Evolutionary conservation across 2,888 invertebrate species (phyloP).

Genomic region (Diaphora mendica): DNA sequence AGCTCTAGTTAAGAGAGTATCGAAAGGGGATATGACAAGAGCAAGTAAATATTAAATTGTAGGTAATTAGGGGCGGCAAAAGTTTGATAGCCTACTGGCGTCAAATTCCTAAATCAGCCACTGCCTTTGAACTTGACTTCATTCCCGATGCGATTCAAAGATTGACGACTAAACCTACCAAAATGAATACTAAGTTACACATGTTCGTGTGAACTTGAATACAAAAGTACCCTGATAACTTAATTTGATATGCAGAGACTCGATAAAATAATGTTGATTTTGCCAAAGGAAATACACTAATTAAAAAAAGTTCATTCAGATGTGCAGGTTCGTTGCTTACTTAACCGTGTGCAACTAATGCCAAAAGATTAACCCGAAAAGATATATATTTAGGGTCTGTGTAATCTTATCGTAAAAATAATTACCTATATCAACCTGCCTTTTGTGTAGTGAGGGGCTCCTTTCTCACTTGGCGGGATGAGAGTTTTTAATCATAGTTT

Average conservation of each 20-base stretch:
- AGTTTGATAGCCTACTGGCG: too few relatives aligned
- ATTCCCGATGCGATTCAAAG: background rate
- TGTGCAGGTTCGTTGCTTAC: slow-evolving; percentile 40
- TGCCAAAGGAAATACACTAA: slow-evolving; percentile 44
- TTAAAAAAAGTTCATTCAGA: slow-evolving; percentile 33
- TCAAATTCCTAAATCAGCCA: too few relatives aligned
- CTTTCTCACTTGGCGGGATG: background rate
- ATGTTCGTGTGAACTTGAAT: background rate
- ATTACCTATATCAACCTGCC: background rate
- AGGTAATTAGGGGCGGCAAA: too few relatives aligned
- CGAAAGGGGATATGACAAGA: too few relatives aligned
- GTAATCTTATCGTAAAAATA: background rate
- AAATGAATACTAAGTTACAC: background rate
- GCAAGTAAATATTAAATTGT: too few relatives aligned
- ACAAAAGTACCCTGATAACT: slow-evolving; percentile 15
- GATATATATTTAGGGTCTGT: too few relatives aligned
- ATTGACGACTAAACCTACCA: background rate
- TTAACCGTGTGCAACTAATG: slow-evolving; percentile 34
- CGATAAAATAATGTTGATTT: slow-evolving; percentile 39
- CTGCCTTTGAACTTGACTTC: background rate
- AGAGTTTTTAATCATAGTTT: background rate
- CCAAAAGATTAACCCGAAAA: slow-evolving; percentile 7
- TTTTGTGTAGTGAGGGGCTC: background rate
- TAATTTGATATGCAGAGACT: slow-evolving; percentile 33
- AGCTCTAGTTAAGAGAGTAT: too few relatives aligned